Percentiles rank a stretch among this genome's conserved stretches.
These are phyloP conservation scores for Bombus vancouverensis DNA, from an alignment of 1,140 invertebrate genomes.

Conservation along the genomic window DNA sequence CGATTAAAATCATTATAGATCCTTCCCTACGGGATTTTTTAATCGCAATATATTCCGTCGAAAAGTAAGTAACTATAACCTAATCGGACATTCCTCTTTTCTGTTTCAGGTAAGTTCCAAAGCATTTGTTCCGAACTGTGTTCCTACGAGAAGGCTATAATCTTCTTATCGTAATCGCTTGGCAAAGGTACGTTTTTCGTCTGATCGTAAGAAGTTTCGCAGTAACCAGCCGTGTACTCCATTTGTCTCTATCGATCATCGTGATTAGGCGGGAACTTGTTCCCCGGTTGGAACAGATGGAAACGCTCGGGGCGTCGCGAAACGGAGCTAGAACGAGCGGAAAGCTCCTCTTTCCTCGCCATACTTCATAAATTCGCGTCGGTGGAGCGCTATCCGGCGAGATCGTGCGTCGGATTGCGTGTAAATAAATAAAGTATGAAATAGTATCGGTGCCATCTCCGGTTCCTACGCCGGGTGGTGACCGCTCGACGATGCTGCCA, in stretches of 20 bases:
- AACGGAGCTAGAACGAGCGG: conserved; percentile 19
- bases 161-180: not conserved
- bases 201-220: not conserved
- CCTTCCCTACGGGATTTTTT: too few species aligned
- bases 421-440: conserved; percentile 73
- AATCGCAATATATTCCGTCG: too few species aligned
- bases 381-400: conserved; percentile 39
- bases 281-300: not conserved
- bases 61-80: not conserved
- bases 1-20: too few species aligned
- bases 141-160: not conserved
- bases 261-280: not conserved
- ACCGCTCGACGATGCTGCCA: conserved; percentile 61
- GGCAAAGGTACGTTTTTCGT: too few species aligned
- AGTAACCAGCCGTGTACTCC: not conserved
- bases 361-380: conserved; percentile 67
- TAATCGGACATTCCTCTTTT: conserved; percentile 42
- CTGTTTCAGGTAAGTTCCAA: conserved; percentile 63
- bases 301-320: not conserved
- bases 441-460: conserved; percentile 65
- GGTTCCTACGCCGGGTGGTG: conserved; percentile 53
- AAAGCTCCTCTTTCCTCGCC: conserved; percentile 43
- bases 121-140: not conserved
- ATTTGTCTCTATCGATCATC: conserved; percentile 11
- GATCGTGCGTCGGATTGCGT: conserved; percentile 56